A percentile compares a stretch with the other conserved stretches of the same genome.
phyloP scores from a whole-genome alignment of 30 jellyfish, hydroid and myxozoan genomes.

The Hydractinia echinata region DNA sequence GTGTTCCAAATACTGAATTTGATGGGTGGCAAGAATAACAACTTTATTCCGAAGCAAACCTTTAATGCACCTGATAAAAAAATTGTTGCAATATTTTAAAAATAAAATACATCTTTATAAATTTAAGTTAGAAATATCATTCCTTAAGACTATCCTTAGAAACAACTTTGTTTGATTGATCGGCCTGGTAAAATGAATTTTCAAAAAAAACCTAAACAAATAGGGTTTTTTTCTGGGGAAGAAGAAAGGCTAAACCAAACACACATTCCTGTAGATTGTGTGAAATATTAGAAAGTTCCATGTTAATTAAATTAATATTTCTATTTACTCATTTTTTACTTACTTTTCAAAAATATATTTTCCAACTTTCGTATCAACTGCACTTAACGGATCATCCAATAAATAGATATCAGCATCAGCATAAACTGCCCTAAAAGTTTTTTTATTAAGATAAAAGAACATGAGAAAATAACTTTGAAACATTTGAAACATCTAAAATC shows the following conservation, averaged over 20 bases:
- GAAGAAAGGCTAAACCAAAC: background rate
- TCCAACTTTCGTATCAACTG: conserved; percentile 85
- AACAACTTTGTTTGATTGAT: no score
- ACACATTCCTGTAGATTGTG: background rate
- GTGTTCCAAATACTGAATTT: conserved; percentile 42
- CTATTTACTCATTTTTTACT: background rate
- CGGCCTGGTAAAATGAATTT: background rate
- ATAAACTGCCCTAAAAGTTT: conserved; percentile 55
- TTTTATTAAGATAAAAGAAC: background rate
- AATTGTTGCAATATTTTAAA: background rate
- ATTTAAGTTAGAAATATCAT: background rate
- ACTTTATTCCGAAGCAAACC: conserved; percentile 53
- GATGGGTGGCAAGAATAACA: conserved; percentile 56
- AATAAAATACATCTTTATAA: background rate
- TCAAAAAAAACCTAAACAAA: background rate
- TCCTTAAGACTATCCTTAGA: background rate
- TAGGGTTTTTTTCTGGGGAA: background rate
- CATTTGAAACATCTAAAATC: background rate
- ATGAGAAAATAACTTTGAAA: background rate
- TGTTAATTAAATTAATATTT: no score
- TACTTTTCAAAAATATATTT: conserved; percentile 58
- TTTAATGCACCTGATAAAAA: conserved; percentile 53
- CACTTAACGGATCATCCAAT: conserved; percentile 80
- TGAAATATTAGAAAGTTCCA: background rate
- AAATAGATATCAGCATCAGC: conserved; percentile 62